Base-by-base conservation (phyloP, 1,140 invertebrate species). In the Leptopilina clavipes region DNA sequence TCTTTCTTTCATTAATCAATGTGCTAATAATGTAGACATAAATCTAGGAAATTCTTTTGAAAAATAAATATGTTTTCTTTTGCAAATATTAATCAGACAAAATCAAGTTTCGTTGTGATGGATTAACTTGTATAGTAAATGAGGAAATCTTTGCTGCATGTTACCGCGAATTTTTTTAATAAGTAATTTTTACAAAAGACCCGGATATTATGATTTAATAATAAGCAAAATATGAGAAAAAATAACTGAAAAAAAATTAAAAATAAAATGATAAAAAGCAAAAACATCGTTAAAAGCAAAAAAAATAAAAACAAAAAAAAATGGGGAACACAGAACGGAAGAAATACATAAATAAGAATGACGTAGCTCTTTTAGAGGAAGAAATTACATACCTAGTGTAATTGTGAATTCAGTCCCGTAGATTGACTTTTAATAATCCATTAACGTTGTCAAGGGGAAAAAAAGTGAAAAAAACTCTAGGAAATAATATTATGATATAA, bases 381-480 rank as follows among this genome's bases (percentile, higher is more conserved):
- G n/a, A 48, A 48, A 9, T 14, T 14, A 48, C 14, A 14, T 0
- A n/a, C n/a, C n/a, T n/a, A n/a, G n/a, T n/a, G 14, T 11, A 48
- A 14, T 12, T 44, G 11, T 48, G 14, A 48, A 48, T 14, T 48
- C 12, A 11, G 12, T 44, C 14, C 25, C 17, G 45, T n/a, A 52
- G 8, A 52, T 52, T 52, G n/a, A 52, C 48, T 52, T 52, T 52
- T 52, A 52, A 52, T 52, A 17, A 52, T 52, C n/a, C 48, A 52
- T 52, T 52, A 52, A 8, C 37, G 37, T 40, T 52, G 1, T 52
- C 6, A 1, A 8, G 48, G 1, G n/a, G n/a, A 48, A 48, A 48
- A 48, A 14, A 12, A 48, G 8, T 1, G 10, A 44, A 44, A 9
- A 44, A 44, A 44, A 1, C 11, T 44, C 43, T 9, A 11, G 8